Percentiles rank a stretch among this genome's conserved stretches.
phyloP scores from a whole-genome alignment of 2,888 invertebrate genomes.

The Thecophora atra region DNA sequence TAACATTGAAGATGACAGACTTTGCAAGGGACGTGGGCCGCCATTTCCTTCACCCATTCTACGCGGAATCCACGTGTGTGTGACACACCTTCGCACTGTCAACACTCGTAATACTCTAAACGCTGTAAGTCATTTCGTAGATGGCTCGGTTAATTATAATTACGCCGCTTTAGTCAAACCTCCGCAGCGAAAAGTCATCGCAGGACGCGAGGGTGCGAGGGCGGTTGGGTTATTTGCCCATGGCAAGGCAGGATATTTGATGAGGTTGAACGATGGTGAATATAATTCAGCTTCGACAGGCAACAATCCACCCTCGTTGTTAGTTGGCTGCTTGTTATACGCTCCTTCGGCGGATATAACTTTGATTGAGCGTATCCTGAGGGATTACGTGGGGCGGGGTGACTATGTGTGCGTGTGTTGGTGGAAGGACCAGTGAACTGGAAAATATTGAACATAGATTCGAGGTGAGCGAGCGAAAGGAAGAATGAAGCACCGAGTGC shows the following conservation, averaged over 20 bases:
- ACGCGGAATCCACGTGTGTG: background rate
- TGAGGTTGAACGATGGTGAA: slow-evolving; percentile 52
- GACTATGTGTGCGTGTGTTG: background rate
- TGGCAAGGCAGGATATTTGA: slow-evolving; percentile 23
- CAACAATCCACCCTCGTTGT: slow-evolving; percentile 46
- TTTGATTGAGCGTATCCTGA: slow-evolving; percentile 65
- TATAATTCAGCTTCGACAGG: slow-evolving; percentile 56
- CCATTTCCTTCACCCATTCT: background rate
- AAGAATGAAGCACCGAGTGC: slow-evolving; percentile 5
- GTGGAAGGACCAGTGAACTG: slow-evolving; percentile 53
- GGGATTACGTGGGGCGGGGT: slow-evolving; percentile 55
- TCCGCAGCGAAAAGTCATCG: slow-evolving; percentile 21
- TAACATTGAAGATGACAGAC: background rate
- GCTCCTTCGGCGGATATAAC: slow-evolving; percentile 12
- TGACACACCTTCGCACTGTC: background rate
- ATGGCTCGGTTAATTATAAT: slow-evolving; percentile 59
- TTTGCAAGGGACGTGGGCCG: background rate
- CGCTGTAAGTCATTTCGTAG: slow-evolving; percentile 18
- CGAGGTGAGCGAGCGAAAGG: slow-evolving; percentile 40
- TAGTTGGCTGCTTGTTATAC: slow-evolving; percentile 24
- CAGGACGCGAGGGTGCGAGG: background rate
- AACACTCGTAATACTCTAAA: slow-evolving; percentile 6
- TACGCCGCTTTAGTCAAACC: slow-evolving; percentile 51
- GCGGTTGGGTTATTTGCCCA: slow-evolving; percentile 22
- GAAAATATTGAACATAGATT: slow-evolving; percentile 54